phyloP scores from a whole-genome alignment of 2,797 vertebrate species.

The Muraenolepis orangiensis region DNA sequence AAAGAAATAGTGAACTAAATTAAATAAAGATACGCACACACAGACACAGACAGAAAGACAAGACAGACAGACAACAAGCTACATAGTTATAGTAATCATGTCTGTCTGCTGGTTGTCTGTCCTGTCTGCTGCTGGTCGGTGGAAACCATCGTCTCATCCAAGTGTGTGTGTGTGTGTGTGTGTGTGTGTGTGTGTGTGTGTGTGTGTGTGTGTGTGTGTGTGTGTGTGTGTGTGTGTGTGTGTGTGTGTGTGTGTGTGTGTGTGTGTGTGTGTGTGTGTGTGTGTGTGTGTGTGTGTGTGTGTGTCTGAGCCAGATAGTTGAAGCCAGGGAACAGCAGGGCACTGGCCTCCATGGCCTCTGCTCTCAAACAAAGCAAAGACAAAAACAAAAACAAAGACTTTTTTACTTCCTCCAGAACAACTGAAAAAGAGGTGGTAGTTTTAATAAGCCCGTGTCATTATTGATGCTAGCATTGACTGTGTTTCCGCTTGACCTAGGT shows the following conservation, averaged over 20 bases:
- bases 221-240: neutral
- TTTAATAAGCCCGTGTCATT: slow-evolving; percentile 5
- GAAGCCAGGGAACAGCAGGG: too few species aligned
- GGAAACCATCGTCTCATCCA: slow-evolving; percentile 1
- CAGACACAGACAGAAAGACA: slow-evolving; percentile 4
- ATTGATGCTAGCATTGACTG: slow-evolving; percentile 21
- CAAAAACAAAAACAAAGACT: neutral
- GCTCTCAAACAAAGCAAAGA: too few species aligned
- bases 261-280: neutral
- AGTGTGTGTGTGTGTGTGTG: neutral
- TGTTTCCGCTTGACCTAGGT: neutral
- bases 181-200: neutral
- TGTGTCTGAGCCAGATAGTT: too few species aligned
- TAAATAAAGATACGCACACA: neutral
- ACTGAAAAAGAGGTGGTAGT: neutral
- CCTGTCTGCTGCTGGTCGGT: slow-evolving; percentile 65
- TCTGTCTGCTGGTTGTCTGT: slow-evolving; percentile 37
- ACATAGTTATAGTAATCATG: slow-evolving; percentile 44
- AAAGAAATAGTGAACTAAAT: too few species aligned
- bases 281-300: neutral
- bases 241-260: neutral
- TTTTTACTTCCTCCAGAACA: neutral
- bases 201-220: neutral
- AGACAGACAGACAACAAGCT: slow-evolving; percentile 22
- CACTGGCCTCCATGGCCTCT: too few species aligned